Base-by-base conservation (phyloP, 1,140 invertebrate species). In the Teleopsis dalmanni region DNA sequence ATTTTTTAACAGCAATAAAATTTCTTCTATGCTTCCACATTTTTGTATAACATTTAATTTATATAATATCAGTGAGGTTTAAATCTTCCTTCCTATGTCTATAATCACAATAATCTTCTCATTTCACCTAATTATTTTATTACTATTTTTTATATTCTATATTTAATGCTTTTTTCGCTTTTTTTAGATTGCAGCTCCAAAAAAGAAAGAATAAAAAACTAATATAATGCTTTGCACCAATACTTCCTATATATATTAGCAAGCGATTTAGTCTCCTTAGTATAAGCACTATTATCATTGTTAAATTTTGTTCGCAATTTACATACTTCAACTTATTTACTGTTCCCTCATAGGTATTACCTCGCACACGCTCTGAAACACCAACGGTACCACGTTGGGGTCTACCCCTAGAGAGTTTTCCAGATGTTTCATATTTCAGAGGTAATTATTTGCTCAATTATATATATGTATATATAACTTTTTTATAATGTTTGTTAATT, bases 311-410 rank as follows among this genome's bases (percentile, higher is more conserved):
- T n/a, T n/a, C n/a, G n/a, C n/a, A n/a, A n/a, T n/a, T n/a, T n/a
- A n/a, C n/a, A n/a, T n/a, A n/a, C n/a, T n/a, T n/a, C n/a, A n/a
- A n/a, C n/a, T n/a, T n/a, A n/a, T n/a, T n/a, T n/a, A n/a, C n/a
- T n/a, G n/a, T n/a, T n/a, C n/a, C n/a, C n/a, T n/a, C n/a, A 47
- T 57, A 83, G 81, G 74, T 85, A 31, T 76, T 80, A 55, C 80
- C 82, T 54, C 74, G 82, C 45, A 81, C 82, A 23, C 76, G 81
- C 51, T 85, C 83, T 31, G 73, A 80, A 48, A 82, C 80, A 35
- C 78, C 83, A 38, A 76, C 76, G 53, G 55, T 56, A 48, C 75
- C 76, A 42, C 78, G 79, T 56, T 80, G 78, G 78, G 62, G 62
- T 47, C 59, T 58, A 51, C 59, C 62, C 40, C 51, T 68, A 47